Percentiles rank a stretch among this genome's conserved stretches.
These are phyloP conservation scores for Hippopotamyrus pictus DNA, from an alignment of 2,797 vertebrate species.

Conservation along the genomic window DNA sequence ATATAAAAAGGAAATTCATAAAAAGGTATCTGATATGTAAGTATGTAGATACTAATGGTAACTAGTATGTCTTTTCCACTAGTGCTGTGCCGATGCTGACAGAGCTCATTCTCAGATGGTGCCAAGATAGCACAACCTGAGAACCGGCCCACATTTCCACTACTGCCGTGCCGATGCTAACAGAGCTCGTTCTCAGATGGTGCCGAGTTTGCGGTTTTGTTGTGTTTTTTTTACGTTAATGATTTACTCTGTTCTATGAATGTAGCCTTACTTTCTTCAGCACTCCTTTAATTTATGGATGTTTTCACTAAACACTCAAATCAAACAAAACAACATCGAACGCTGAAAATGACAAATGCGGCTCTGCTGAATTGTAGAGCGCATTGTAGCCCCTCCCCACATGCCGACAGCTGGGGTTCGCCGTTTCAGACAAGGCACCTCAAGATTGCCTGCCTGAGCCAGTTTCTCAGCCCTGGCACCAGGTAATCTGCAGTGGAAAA, in stretches of 20 bases:
- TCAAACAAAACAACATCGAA: background rate
- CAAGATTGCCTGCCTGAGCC: background rate
- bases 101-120: background rate
- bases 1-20: too few species aligned
- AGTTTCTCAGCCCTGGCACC: background rate
- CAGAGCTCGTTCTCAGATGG: background rate
- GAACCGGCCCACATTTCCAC: background rate
- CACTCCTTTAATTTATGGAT: background rate
- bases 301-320: background rate
- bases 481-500: background rate
- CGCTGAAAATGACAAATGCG: background rate
- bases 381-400: background rate
- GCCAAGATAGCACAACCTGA: background rate
- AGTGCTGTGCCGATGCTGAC: background rate
- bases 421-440: background rate
- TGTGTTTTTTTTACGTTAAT: background rate
- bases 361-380: background rate
- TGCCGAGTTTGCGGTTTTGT: background rate
- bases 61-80: background rate
- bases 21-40: background rate
- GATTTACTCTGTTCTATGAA: background rate
- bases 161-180: background rate
- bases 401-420: background rate
- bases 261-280: background rate
- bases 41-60: background rate